A percentile compares a stretch with the other conserved stretches of the same genome.
phyloP scores from a whole-genome alignment of 2,888 invertebrate genomes.

The Diarsia brunnea region DNA sequence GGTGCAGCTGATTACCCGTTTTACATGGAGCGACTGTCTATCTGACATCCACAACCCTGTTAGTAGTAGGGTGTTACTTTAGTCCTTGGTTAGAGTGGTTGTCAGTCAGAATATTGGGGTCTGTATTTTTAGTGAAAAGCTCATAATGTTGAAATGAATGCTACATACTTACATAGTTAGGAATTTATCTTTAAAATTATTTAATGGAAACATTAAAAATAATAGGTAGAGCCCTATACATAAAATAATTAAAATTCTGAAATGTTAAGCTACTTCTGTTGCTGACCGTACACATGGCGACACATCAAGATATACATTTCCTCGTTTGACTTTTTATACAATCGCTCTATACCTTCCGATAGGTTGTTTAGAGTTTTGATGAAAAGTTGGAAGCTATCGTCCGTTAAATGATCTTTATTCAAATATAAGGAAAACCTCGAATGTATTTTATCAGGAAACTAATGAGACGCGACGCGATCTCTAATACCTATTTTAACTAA shows the following conservation, averaged over 20 bases:
- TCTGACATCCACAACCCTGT: background rate
- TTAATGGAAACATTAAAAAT: no score
- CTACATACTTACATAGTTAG: no score
- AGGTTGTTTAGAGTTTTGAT: background rate
- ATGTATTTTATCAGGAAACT: constrained; percentile 4
- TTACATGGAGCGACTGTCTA: background rate
- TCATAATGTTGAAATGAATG: background rate
- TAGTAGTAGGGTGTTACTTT: no score
- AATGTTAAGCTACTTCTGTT: no score
- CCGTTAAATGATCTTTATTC: constrained; percentile 26
- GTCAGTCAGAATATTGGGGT: background rate
- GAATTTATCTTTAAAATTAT: no score
- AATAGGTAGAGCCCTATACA: no score
- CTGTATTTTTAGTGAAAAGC: background rate
- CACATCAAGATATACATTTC: no score
- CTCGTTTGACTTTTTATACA: background rate
- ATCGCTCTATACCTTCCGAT: background rate
- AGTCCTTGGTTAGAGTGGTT: background rate
- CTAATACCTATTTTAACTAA: background rate
- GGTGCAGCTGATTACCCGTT: no score
- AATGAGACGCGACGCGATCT: constrained; percentile 12
- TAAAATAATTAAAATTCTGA: no score
- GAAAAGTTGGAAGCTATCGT: background rate
- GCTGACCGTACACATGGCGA: no score
- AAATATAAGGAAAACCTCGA: constrained; percentile 15